These are phyloP conservation scores for Oreohelix idahoensis DNA, from an alignment of 1,140 invertebrate genomes.

Conservation along the genomic window DNA sequence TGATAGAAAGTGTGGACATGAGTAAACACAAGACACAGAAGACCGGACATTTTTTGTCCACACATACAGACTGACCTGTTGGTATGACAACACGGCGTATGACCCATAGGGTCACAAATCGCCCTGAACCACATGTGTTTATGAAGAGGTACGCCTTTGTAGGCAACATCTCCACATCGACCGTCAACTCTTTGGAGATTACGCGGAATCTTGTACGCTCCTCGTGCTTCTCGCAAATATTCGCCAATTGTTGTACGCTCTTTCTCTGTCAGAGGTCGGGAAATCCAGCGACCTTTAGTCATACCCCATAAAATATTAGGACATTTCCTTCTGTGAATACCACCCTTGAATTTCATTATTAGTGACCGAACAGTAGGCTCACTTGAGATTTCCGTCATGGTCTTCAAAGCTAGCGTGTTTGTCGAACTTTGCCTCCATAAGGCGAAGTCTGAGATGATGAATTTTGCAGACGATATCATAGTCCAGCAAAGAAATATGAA, in stretches of 20 bases:
- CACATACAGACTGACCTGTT: constrained; percentile 21
- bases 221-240: constrained; percentile 27
- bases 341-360: not conserved
- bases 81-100: constrained; percentile 39
- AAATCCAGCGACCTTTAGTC: constrained; percentile 38
- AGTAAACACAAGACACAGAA: too few species aligned
- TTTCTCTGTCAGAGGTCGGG: not conserved
- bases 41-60: too few species aligned
- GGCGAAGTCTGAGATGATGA: not conserved
- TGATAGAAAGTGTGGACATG: too few species aligned
- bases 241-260: constrained; percentile 34
- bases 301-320: constrained; percentile 36
- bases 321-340: constrained; percentile 23
- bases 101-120: constrained; percentile 39
- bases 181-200: constrained; percentile 38
- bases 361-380: too few species aligned
- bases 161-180: constrained; percentile 41
- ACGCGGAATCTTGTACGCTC: constrained; percentile 28
- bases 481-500: not conserved
- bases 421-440: too few species aligned
- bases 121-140: constrained; percentile 41
- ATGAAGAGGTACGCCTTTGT: not conserved
- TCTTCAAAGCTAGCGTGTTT: too few species aligned
- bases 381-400: too few species aligned
- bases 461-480: not conserved